These are phyloP conservation scores for Petroica traversi DNA, from an alignment of 2,113 vertebrate species.

Conservation along the genomic window DNA sequence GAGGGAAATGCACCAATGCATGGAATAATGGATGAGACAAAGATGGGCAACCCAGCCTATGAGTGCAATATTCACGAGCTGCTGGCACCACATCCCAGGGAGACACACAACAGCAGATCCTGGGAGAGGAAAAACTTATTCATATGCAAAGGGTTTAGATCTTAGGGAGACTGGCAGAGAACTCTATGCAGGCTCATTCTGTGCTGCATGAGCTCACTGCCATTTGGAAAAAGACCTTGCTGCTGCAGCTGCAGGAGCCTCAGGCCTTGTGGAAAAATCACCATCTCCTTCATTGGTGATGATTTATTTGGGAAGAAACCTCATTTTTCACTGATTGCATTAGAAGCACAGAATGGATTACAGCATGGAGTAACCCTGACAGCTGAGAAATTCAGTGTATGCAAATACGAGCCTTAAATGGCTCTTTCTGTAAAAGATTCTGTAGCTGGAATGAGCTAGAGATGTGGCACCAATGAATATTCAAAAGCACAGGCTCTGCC, in stretches of 20 bases:
- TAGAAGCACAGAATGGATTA: conserved; percentile 24
- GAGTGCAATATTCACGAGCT: fast-evolving
- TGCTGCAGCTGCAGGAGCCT: fast-evolving
- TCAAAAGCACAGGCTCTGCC: background rate
- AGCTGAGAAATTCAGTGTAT: conserved; percentile 34
- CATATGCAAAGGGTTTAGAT: background rate
- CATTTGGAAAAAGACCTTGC: background rate
- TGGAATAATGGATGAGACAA: background rate
- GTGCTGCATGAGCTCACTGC: background rate
- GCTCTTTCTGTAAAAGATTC: background rate
- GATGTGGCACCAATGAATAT: background rate
- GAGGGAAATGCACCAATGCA: background rate
- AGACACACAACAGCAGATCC: background rate
- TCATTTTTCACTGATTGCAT: conserved; percentile 25
- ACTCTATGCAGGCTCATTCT: background rate
- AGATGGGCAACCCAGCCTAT: background rate
- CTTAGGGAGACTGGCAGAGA: fast-evolving
- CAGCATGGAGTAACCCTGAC: conserved; percentile 15
- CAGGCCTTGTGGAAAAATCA: background rate
- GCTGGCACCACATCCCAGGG: background rate
- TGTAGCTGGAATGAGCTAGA: background rate
- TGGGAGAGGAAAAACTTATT: background rate
- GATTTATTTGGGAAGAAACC: conserved; percentile 21
- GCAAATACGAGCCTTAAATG: conserved; percentile 10
- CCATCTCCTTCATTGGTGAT: background rate